A percentile compares a stretch with the other conserved stretches of the same genome.
These are phyloP conservation scores for Halocynthia roretzi DNA, from an alignment of 23 tunicate species.

Conservation along the genomic window DNA sequence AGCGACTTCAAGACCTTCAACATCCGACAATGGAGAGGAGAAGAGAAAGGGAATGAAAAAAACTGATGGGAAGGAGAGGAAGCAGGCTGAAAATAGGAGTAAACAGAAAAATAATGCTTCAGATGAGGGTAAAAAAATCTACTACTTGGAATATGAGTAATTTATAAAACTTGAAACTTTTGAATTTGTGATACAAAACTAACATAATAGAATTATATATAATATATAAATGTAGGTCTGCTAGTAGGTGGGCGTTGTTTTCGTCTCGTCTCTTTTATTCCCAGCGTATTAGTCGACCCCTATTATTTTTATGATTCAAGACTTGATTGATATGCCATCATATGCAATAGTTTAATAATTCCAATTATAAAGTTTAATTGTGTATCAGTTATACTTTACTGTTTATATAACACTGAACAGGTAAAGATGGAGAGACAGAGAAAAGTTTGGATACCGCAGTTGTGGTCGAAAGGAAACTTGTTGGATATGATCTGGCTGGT, in stretches of 20 bases:
- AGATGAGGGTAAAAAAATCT: not conserved
- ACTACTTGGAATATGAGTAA: not conserved
- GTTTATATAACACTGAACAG: too few relatives aligned
- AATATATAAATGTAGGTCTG: too few relatives aligned
- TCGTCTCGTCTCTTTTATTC: too few relatives aligned
- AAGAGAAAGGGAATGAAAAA: conserved; percentile 21
- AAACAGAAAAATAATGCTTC: conserved; percentile 2
- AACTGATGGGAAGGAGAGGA: conserved; percentile 11
- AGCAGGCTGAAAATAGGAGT: not conserved
- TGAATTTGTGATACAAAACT: not conserved
- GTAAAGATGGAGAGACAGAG: not conserved
- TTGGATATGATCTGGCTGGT: conserved; percentile 20
- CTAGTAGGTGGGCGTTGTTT: too few relatives aligned
- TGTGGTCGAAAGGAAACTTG: not conserved
- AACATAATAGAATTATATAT: not conserved
- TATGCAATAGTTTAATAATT: too few relatives aligned
- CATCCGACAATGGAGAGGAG: not conserved
- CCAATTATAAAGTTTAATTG: too few relatives aligned
- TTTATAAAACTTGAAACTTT: not conserved
- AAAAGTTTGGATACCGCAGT: not conserved
- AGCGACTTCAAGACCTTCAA: not conserved
- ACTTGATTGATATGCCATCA: too few relatives aligned
- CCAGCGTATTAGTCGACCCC: too few relatives aligned
- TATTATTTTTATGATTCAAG: too few relatives aligned
- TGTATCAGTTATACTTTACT: too few relatives aligned